phyloP scores from a whole-genome alignment of 2,888 invertebrate species.

The Scaptomyza reducta region DNA sequence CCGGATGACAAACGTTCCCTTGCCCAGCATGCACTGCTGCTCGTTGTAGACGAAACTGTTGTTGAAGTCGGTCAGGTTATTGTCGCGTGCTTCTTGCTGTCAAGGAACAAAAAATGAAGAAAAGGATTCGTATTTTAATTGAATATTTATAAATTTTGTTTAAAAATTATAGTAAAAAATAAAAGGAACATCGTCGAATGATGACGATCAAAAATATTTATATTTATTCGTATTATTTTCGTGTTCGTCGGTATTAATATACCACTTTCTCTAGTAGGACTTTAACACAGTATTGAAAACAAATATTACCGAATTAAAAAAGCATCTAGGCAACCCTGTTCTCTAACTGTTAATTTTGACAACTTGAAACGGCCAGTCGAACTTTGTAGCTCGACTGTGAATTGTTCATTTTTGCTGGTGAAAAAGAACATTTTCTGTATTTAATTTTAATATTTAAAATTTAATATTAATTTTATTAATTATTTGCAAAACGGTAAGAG shows the following conservation, averaged over 20 bases:
- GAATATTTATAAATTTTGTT: too few species aligned
- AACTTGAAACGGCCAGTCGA: background rate
- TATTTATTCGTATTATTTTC: too few species aligned
- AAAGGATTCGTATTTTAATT: background rate
- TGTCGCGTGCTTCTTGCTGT: constrained; percentile 38
- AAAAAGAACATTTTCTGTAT: too few species aligned
- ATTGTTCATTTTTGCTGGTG: background rate
- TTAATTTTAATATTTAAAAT: too few species aligned
- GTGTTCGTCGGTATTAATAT: background rate
- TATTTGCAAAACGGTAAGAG: too few species aligned
- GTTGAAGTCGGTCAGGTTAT: constrained; percentile 57
- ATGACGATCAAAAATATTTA: too few species aligned
- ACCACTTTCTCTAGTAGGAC: background rate
- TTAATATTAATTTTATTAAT: too few species aligned
- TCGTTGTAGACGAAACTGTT: constrained; percentile 67
- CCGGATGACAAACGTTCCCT: constrained; percentile 92
- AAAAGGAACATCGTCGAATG: too few species aligned
- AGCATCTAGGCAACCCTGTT: background rate
- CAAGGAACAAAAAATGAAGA: background rate
- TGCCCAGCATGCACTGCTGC: constrained; percentile 84
- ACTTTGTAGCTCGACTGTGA: background rate
- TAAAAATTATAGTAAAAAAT: too few species aligned
- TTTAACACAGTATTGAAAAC: too few species aligned
- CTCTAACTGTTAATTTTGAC: background rate
- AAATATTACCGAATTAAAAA: too few species aligned